These are phyloP conservation scores for Anas acuta DNA, from an alignment of 2,797 vertebrate genomes.

Conservation along the genomic window DNA sequence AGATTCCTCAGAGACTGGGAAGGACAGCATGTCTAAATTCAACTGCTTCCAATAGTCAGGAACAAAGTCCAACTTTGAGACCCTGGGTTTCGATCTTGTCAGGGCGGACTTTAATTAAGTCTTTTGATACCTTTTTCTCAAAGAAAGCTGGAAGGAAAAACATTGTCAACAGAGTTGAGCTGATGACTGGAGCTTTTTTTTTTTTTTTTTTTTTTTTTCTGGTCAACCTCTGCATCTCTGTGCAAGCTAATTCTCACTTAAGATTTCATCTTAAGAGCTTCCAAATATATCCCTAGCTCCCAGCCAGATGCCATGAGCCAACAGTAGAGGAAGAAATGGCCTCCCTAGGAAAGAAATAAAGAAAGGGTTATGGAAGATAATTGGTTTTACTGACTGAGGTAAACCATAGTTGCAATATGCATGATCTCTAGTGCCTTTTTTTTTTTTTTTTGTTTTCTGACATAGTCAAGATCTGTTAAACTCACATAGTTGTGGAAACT, in stretches of 20 bases:
- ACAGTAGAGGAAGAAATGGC: neutral
- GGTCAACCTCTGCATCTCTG: neutral
- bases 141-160: neutral
- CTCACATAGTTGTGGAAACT: neutral
- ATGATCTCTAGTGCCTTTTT: neutral
- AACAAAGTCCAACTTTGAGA: neutral
- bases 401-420: neutral
- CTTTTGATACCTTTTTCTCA: neutral
- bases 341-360: neutral
- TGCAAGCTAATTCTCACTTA: neutral
- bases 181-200: no score
- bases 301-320: neutral
- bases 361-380: neutral
- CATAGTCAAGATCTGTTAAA: neutral
- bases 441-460: neutral
- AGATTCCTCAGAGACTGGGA: neutral
- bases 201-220: no score
- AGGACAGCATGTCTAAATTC: neutral
- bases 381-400: slow-evolving; percentile 1
- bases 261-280: neutral
- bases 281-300: neutral
- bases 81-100: neutral
- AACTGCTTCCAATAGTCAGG: neutral
- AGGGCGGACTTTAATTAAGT: neutral
- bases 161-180: neutral